Conservation (phyloP, 2,113 vertebrate species). For the Gymnobelideus leadbeateri region DNA sequence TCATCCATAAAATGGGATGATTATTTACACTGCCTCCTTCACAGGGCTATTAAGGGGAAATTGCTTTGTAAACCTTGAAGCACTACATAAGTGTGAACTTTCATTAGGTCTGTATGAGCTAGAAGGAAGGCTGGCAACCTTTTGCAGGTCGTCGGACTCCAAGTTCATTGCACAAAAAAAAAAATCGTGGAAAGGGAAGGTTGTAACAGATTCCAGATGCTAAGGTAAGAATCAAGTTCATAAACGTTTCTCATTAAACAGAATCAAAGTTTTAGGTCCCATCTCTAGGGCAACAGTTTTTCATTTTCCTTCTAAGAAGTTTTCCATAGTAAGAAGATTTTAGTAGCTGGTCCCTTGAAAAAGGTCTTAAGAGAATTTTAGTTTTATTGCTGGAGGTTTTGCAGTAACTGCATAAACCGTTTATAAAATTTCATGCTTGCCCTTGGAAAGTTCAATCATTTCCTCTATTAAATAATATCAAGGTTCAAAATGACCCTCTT, state of each 20-base stretch:
- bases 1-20: not conserved
- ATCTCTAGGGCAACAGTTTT: not conserved
- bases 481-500: not conserved
- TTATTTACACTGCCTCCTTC: not conserved
- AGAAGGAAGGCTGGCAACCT: not conserved
- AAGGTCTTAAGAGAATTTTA: not conserved
- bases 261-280: not conserved
- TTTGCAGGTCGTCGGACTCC: not conserved
- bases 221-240: not conserved
- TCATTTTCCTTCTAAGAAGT: constrained; percentile 2
- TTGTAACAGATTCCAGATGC: not conserved
- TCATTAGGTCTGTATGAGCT: not conserved
- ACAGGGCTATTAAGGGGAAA: not conserved
- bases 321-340: not conserved
- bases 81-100: too few relatives aligned
- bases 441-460: constrained; percentile 2
- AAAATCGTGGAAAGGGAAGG: not conserved
- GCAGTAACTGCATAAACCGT: not conserved
- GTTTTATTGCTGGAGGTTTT: not conserved
- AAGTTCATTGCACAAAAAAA: not conserved
- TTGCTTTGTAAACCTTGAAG: not conserved
- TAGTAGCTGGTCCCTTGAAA: not conserved
- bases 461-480: not conserved
- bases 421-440: constrained; percentile 10
- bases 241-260: not conserved